These are phyloP conservation scores for Trachops cirrhosus DNA, from an alignment of 2,797 vertebrate species.

Conservation along the genomic window DNA sequence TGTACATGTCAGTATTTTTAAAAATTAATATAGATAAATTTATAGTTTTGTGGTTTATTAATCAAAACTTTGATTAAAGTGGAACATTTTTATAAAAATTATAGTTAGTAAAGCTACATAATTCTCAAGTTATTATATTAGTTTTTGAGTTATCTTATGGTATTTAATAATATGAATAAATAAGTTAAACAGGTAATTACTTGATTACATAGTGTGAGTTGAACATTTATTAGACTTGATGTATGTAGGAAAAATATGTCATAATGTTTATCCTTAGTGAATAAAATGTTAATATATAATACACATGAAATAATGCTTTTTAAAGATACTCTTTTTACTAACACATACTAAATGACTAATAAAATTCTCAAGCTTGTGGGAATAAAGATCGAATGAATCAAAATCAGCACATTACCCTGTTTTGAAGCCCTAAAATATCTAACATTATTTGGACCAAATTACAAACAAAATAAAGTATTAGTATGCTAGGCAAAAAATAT, in stretches of 20 bases:
- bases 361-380: background rate
- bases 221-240: background rate
- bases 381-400: background rate
- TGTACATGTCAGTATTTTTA: background rate
- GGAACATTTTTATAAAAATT: background rate
- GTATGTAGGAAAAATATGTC: background rate
- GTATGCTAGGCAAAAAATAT: background rate
- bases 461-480: background rate
- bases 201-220: background rate
- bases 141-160: background rate
- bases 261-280: background rate
- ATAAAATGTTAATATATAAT: background rate
- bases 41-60: background rate
- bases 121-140: background rate
- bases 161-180: conserved; percentile 25
- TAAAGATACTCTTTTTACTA: background rate
- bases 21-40: background rate
- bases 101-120: background rate
- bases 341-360: background rate
- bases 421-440: background rate
- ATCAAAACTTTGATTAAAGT: conserved; percentile 15
- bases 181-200: background rate
- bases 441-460: background rate
- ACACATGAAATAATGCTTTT: background rate
- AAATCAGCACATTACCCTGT: background rate